Evolutionary conservation across 2,113 vertebrate genomes (phyloP).

Genomic region (Mormoops blainvillei): DNA sequence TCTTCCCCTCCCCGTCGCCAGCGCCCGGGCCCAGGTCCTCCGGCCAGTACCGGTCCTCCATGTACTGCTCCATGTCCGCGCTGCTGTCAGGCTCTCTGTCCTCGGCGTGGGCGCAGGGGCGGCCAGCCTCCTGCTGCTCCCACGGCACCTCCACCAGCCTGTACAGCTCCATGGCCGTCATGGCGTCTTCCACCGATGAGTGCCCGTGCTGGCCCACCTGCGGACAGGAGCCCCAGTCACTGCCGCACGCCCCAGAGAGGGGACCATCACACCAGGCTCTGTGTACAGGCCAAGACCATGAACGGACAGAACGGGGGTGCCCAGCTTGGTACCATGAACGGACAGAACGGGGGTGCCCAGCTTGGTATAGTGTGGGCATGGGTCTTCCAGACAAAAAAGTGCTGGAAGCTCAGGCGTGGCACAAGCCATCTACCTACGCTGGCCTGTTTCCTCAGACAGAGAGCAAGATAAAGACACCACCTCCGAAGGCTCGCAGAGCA

Average conservation of each 20-base stretch:
- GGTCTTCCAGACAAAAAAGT: not conserved
- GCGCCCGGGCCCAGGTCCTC: conserved; percentile 77
- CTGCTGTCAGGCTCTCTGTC: conserved; percentile 49
- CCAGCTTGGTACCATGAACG: rapidly evolving
- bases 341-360: not conserved
- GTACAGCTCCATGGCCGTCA: conserved; percentile 92
- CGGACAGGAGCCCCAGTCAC: not conserved
- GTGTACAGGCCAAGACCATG: too few relatives aligned
- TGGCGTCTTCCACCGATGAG: conserved; percentile 92
- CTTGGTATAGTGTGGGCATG: rapidly evolving
- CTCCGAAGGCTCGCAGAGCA: not conserved
- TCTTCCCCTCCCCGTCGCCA: conserved; percentile 34
- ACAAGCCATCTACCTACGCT: rapidly evolving
- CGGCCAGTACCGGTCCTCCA: conserved; percentile 95
- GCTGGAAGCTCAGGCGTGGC: rapidly evolving
- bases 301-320: not conserved
- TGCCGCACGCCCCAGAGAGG: rapidly evolving
- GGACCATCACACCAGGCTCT: not conserved
- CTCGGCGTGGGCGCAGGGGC: not conserved
- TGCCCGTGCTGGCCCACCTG: conserved; percentile 88
- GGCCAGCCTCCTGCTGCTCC: conserved; percentile 81
- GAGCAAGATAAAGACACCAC: not conserved
- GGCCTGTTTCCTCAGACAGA: not conserved
- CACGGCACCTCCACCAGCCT: conserved; percentile 91
- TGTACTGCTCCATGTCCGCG: conserved; percentile 82